Evolutionary conservation across 2,888 invertebrate genomes (phyloP).

Genomic region (Mamestra brassicae): DNA sequence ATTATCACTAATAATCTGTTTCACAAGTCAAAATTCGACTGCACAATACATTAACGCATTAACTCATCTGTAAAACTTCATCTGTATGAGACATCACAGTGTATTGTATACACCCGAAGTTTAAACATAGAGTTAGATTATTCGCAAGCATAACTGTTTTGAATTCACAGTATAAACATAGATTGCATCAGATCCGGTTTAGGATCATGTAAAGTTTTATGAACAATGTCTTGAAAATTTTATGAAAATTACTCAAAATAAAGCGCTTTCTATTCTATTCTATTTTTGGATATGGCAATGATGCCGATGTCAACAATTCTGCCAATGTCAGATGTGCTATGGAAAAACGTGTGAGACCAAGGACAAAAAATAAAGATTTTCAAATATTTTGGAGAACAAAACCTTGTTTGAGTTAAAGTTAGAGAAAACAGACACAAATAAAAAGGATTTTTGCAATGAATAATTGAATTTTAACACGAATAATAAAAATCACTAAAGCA

Average conservation of each 20-base stretch:
- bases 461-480: too few species aligned
- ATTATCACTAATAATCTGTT: neutral
- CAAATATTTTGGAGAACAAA: too few species aligned
- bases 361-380: too few species aligned
- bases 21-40: constrained; percentile 1
- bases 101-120: constrained; percentile 23
- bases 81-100: constrained; percentile 25
- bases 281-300: too few species aligned
- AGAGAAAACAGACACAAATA: too few species aligned
- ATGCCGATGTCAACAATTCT: too few species aligned
- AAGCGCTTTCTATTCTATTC: neutral
- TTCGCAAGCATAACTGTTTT: constrained; percentile 32
- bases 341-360: too few species aligned
- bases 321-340: too few species aligned
- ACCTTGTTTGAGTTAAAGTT: too few species aligned
- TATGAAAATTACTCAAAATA: neutral
- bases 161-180: constrained; percentile 17
- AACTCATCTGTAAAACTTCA: neutral
- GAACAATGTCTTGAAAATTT: constrained; percentile 15
- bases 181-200: neutral
- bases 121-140: constrained; percentile 32
- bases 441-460: too few species aligned
- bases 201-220: neutral
- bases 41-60: constrained; percentile 19
- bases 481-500: too few species aligned